These are phyloP conservation scores for Archivesica marissinica DNA, from an alignment of 1,140 invertebrate species.

Conservation along the genomic window DNA sequence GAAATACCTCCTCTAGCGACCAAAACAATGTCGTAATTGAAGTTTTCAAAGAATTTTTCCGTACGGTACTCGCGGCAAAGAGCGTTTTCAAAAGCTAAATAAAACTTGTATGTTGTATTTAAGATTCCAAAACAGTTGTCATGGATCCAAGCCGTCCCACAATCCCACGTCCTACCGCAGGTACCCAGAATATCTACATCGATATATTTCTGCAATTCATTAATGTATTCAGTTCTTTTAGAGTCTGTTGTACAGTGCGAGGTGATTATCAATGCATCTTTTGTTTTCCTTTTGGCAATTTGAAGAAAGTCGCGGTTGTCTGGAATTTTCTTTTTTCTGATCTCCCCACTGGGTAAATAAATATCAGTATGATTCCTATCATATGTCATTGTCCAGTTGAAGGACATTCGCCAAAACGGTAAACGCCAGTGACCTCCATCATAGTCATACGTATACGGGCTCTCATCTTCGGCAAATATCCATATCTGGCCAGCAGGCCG, in stretches of 20 bases:
- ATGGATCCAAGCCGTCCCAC: constrained; percentile 6
- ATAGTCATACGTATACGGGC: not conserved
- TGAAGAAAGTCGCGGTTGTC: not conserved
- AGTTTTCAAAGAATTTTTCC: constrained; percentile 52
- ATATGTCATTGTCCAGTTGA: constrained; percentile 54
- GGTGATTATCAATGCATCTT: constrained; percentile 6
- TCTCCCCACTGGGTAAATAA: constrained; percentile 23
- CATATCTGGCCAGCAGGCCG: constrained; percentile 34
- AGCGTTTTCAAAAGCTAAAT: constrained; percentile 49
- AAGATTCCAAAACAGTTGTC: constrained; percentile 37
- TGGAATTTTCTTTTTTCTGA: not conserved
- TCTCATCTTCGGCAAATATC: constrained; percentile 40
- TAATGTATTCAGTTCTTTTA: constrained; percentile 16
- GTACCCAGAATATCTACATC: constrained; percentile 20
- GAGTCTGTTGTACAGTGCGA: constrained; percentile 38
- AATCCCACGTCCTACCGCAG: constrained; percentile 23
- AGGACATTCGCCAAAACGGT: not conserved
- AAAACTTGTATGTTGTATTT: constrained; percentile 40
- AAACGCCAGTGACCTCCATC: not conserved
- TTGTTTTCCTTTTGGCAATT: constrained; percentile 20
- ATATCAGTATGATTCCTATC: constrained; percentile 7
- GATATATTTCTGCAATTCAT: constrained; percentile 42
- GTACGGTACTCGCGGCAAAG: constrained; percentile 2
- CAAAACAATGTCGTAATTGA: constrained; percentile 31
- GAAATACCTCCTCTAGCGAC: constrained; percentile 1